Base-by-base conservation (phyloP, 2,113 vertebrate species). In the Petrocephalus microphthalmus region DNA sequence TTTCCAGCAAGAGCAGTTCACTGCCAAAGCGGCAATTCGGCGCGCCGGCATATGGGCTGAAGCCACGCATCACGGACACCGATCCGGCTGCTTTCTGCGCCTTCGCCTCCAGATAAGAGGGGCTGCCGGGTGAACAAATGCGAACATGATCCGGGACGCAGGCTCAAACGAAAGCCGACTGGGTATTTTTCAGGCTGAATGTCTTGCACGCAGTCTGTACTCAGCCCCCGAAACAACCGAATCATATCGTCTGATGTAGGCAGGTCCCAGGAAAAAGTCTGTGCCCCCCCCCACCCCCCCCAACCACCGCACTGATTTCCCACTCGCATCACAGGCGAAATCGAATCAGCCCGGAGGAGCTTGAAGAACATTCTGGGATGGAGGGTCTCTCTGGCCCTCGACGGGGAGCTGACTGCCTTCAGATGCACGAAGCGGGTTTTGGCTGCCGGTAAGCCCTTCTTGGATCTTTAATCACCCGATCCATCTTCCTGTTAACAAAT, bases 391-490 rank as follows among this genome's bases (percentile, higher is more conserved):
- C 17, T n/a, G 52, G 25, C 54, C 67, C 29, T 33, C 15, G 25
- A 51, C 71, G 1, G 4, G 52, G 71, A 88, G 71, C 20, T 56
- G 19, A 22, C 49, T 74, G 51, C 45, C 47, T 17, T 64, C 56
- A 20, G 33, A 81, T 13, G 86, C 60, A 4, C 10, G 45, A 51
- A 54, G 51, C 15, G 19, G 49, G 54, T 20, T 82, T 42, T 91
- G 91, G 89, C 91, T 90, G 90, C 92, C 92, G 92, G 94, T 94
- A 90, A 90, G 10, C 93, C 89, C 84, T 89, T 91, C 92, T 90
- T 93, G 92, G 94, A 92, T 94, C 91, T 94, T 93, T 94, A 94
- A 94, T 95, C 93, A 93, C 92, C 92, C 93, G 88, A 94, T 94
- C 93, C 93, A 94, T 94, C 93, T 94, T 91, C 91, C 91, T 90